phyloP scores from a whole-genome alignment of 2,113 vertebrate species.

The Seriola quinqueradiata region DNA sequence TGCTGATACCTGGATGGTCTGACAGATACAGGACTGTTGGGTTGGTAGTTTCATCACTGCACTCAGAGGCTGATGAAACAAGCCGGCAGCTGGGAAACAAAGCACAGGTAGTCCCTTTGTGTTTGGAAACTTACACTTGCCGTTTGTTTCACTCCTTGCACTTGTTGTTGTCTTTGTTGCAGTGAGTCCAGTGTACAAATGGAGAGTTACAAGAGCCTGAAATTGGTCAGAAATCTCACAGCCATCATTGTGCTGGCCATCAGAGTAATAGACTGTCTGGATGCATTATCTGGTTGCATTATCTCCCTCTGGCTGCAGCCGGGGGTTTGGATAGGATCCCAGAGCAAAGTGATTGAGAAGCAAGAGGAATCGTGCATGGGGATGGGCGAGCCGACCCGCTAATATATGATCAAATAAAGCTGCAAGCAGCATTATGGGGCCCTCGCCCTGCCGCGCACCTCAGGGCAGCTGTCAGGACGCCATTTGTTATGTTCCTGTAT shows the following conservation, averaged over 20 bases:
- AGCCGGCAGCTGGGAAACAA: constrained; percentile 9
- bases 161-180: neutral
- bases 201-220: constrained; percentile 51
- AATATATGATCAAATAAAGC: constrained; percentile 58
- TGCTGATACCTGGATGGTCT: constrained; percentile 16
- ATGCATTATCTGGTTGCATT: constrained; percentile 74
- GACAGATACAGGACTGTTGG: constrained; percentile 21
- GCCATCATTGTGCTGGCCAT: constrained; percentile 70
- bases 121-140: constrained; percentile 14
- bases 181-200: constrained; percentile 35
- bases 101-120: constrained; percentile 33
- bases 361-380: constrained; percentile 36
- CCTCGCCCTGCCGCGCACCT: too few species aligned
- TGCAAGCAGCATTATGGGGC: too few species aligned
- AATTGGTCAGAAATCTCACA: constrained; percentile 74
- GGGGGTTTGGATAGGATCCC: constrained; percentile 67
- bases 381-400: constrained; percentile 4
- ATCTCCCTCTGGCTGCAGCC: constrained; percentile 53
- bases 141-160: neutral
- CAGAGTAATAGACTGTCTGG: constrained; percentile 74
- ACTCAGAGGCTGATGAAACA: constrained; percentile 62
- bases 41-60: constrained; percentile 58
- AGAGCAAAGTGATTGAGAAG: constrained; percentile 77
- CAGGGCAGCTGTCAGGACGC: too few species aligned
- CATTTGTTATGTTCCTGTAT: too few species aligned